A percentile compares a stretch with the other conserved stretches of the same genome.
phyloP scores from a whole-genome alignment of 2,113 vertebrate genomes.

The Pelusios castaneus region DNA sequence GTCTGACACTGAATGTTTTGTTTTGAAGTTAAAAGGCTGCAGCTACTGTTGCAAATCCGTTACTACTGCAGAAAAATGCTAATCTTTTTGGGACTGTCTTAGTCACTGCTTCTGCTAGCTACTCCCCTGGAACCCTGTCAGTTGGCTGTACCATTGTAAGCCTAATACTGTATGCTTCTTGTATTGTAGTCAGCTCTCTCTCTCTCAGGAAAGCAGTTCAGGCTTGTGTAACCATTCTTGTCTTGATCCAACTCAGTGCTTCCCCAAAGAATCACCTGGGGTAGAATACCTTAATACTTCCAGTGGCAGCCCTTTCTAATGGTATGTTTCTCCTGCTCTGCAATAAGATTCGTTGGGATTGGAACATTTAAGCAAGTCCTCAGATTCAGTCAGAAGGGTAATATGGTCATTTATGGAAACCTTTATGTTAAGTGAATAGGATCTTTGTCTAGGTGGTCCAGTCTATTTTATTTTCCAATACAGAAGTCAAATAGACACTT shows the following conservation, averaged over 20 bases:
- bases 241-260: rapidly evolving
- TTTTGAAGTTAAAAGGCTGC: too few species aligned
- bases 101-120: too few species aligned
- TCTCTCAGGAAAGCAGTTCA: neutral
- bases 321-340: neutral
- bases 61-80: too few species aligned
- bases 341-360: neutral
- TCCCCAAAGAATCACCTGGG: neutral
- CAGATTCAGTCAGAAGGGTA: neutral
- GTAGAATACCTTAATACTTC: neutral
- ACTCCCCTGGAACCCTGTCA: too few species aligned
- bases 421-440: neutral
- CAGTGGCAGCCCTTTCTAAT: too few species aligned
- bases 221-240: neutral
- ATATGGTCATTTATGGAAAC: too few species aligned
- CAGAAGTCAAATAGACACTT: neutral
- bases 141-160: neutral
- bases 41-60: too few species aligned
- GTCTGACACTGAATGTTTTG: too few species aligned
- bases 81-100: too few species aligned
- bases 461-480: neutral
- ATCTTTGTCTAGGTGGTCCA: rapidly evolving
- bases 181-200: neutral
- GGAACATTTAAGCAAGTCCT: neutral
- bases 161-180: neutral